Percentiles rank a stretch among this genome's conserved stretches.
phyloP scores from a whole-genome alignment of 2,797 vertebrate genomes.

The Adelosebastes latens region DNA sequence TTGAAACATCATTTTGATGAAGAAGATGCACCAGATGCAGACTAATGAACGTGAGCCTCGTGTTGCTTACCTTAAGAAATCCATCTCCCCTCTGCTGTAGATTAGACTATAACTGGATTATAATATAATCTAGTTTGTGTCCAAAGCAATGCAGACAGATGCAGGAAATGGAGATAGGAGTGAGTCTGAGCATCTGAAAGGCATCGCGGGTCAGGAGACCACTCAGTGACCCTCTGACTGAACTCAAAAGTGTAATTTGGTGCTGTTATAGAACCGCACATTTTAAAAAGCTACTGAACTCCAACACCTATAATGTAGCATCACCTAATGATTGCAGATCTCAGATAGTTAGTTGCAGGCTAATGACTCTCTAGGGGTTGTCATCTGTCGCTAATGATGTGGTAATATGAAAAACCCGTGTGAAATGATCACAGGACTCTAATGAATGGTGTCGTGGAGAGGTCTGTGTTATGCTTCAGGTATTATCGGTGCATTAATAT shows the following conservation, averaged over 20 bases:
- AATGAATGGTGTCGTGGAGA: background rate
- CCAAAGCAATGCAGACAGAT: background rate
- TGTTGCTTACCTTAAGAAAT: background rate
- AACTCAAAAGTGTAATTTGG: background rate
- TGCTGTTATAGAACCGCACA: background rate
- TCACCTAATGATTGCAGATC: background rate
- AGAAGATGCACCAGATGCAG: background rate
- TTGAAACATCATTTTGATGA: background rate
- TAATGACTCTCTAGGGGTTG: background rate
- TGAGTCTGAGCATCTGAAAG: background rate
- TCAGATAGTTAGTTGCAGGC: background rate
- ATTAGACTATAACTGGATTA: background rate
- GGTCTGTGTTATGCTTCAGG: background rate
- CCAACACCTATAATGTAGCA: background rate
- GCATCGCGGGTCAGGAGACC: background rate
- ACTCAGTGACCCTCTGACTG: background rate
- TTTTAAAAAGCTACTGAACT: background rate
- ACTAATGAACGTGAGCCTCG: too few relatives aligned
- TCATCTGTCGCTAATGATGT: conserved; percentile 4
- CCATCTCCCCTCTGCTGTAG: background rate
- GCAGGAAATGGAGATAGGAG: background rate
- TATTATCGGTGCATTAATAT: conserved; percentile 39
- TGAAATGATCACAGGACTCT: background rate
- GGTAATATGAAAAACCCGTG: background rate
- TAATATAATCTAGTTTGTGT: background rate